Percentiles rank a stretch among this genome's conserved stretches.
Evolutionary conservation across 2,797 vertebrate genomes (phyloP).

Genomic region (Kryptopterus vitreolus): DNA sequence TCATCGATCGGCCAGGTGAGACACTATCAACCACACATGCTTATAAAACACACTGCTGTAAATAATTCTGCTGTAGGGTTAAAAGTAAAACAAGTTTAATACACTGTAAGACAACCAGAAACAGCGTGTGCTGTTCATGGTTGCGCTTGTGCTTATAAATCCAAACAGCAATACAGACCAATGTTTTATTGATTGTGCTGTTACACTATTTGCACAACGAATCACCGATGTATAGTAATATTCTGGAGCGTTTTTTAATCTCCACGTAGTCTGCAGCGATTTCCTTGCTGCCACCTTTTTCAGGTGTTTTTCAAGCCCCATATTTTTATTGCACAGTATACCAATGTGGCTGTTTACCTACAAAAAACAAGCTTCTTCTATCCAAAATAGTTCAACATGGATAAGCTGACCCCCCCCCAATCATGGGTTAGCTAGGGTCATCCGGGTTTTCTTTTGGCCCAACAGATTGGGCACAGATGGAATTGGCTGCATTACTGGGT

Average conservation of each 20-base stretch:
- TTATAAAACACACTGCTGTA: neutral
- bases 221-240: neutral
- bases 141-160: neutral
- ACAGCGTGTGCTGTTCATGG: too few relatives aligned
- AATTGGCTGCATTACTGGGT: slow-evolving; percentile 64
- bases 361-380: slow-evolving; percentile 22
- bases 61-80: too few relatives aligned
- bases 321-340: neutral
- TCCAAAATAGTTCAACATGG: slow-evolving; percentile 11
- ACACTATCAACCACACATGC: neutral
- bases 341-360: slow-evolving; percentile 7
- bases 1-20: slow-evolving; percentile 84
- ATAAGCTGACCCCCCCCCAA: slow-evolving; percentile 29
- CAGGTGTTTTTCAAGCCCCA: neutral
- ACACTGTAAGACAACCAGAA: too few relatives aligned
- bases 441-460: slow-evolving; percentile 46
- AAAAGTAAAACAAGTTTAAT: too few relatives aligned
- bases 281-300: neutral
- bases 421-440: slow-evolving; percentile 52
- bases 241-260: neutral
- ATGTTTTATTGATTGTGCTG: neutral
- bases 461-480: slow-evolving; percentile 51
- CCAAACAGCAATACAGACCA: neutral
- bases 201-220: neutral
- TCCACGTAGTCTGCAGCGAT: neutral